A percentile compares a stretch with the other conserved stretches of the same genome.
Conservation (phyloP, 2,113 vertebrate genomes). For the Myotis davidii region DNA sequence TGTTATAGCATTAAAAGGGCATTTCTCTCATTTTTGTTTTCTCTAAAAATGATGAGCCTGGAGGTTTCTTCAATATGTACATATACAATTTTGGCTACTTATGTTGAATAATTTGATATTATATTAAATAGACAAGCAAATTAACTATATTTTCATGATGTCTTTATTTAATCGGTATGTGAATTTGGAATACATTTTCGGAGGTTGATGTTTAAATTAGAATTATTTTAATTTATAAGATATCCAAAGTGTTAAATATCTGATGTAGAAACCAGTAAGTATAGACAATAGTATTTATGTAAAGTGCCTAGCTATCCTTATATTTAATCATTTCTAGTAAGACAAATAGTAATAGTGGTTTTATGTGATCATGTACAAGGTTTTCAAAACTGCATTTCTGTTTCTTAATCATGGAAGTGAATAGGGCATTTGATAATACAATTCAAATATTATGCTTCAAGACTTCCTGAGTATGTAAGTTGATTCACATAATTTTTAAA, state of each 20-base stretch:
- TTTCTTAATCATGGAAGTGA: constrained; percentile 58
- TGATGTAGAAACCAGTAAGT: not conserved
- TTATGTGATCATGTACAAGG: constrained; percentile 39
- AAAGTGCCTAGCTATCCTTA: constrained; percentile 7
- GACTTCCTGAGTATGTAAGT: constrained; percentile 59
- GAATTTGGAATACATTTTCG: constrained; percentile 46
- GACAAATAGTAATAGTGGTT: constrained; percentile 28
- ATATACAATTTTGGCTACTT: not conserved
- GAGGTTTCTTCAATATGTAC: constrained; percentile 11
- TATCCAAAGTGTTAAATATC: constrained; percentile 14
- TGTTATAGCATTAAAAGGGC: not conserved
- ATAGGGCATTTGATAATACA: constrained; percentile 60
- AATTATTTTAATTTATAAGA: constrained; percentile 59
- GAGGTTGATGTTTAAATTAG: constrained; percentile 44
- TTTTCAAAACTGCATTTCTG: constrained; percentile 41
- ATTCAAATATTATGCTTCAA: constrained; percentile 61
- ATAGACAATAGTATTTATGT: not conserved
- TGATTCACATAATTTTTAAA: constrained; percentile 70
- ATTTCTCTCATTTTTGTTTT: constrained; percentile 21
- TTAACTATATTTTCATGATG: constrained; percentile 24
- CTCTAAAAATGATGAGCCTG: not conserved
- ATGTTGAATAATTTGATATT: constrained; percentile 7
- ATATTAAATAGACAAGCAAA: constrained; percentile 51
- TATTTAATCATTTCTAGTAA: constrained; percentile 54
- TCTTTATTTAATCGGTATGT: not conserved